phyloP scores from a whole-genome alignment of 2,888 invertebrate genomes.

The Melieria crassipennis region DNA sequence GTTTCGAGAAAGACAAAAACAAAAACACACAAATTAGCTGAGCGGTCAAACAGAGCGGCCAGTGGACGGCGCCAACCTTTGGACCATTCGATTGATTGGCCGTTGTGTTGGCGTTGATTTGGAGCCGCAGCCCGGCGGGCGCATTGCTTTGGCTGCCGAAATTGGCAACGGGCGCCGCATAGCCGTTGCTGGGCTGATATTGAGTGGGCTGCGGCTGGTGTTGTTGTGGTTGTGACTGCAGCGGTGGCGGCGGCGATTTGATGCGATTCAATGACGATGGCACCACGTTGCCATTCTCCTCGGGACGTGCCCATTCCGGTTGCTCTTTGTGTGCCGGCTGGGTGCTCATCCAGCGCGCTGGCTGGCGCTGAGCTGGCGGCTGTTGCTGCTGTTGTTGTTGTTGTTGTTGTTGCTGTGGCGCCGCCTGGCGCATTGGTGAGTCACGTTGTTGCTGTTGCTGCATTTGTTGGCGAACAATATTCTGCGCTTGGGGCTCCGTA shows the following conservation, averaged over 20 bases:
- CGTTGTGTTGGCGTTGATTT: constrained; percentile 52
- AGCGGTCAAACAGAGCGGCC: neutral
- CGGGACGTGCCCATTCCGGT: constrained; percentile 62
- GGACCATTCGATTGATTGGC: constrained; percentile 53
- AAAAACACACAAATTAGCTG: constrained; percentile 2
- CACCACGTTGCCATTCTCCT: constrained; percentile 60
- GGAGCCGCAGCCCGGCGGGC: constrained; percentile 55
- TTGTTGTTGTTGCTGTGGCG: constrained; percentile 53
- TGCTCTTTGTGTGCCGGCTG: constrained; percentile 55
- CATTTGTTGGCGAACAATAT: constrained; percentile 58
- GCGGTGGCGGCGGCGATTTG: constrained; percentile 56
- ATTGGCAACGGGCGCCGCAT: constrained; percentile 45
- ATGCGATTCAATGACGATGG: constrained; percentile 57
- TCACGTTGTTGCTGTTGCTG: constrained; percentile 57
- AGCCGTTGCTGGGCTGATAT: constrained; percentile 51
- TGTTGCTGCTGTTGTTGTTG: constrained; percentile 49
- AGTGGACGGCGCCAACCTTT: constrained; percentile 45
- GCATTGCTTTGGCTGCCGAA: constrained; percentile 50
- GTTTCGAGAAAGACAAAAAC: constrained; percentile 8
- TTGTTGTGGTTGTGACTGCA: constrained; percentile 38
- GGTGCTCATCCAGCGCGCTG: constrained; percentile 58
- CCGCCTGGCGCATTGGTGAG: constrained; percentile 69
- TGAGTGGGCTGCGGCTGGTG: constrained; percentile 28
- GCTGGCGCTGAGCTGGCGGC: constrained; percentile 50
- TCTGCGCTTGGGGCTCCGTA: constrained; percentile 58